Percentiles rank a stretch among this genome's conserved stretches.
These are phyloP conservation scores for Corythaixoides concolor DNA, from an alignment of 2,113 vertebrate genomes.

Conservation along the genomic window DNA sequence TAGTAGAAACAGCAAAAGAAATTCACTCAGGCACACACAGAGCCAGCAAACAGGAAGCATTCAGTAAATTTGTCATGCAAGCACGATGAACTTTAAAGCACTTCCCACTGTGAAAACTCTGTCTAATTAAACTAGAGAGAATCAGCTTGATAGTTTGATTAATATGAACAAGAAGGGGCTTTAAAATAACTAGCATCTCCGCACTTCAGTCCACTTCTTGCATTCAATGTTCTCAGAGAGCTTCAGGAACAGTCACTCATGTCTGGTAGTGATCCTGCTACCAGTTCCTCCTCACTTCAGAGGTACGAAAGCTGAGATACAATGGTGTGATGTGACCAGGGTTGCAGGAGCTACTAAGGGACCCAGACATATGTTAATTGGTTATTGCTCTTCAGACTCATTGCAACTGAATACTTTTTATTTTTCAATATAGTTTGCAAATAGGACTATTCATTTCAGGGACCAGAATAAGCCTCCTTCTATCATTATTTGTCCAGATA, in stretches of 20 bases:
- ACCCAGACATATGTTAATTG: background rate
- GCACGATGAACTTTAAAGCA: slow-evolving; percentile 51
- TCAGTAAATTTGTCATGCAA: slow-evolving; percentile 6
- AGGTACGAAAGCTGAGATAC: background rate
- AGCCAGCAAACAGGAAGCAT: background rate
- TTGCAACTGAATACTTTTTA: background rate
- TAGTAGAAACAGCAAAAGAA: slow-evolving; percentile 44
- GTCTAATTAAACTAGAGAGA: slow-evolving; percentile 8
- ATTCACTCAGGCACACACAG: background rate
- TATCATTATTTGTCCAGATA: background rate
- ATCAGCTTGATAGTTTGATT: slow-evolving; percentile 24
- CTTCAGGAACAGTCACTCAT: background rate
- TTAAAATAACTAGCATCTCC: slow-evolving; percentile 37
- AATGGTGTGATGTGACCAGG: background rate
- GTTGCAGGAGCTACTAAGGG: background rate
- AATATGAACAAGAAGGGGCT: background rate
- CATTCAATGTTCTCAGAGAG: background rate
- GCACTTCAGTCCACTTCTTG: background rate
- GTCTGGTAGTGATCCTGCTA: background rate
- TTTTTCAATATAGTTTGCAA: background rate
- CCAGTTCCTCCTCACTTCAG: background rate
- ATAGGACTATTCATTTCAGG: background rate
- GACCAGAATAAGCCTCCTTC: background rate
- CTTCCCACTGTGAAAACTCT: slow-evolving; percentile 11
- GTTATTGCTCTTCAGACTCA: background rate